These are phyloP conservation scores for Anguilla rostrata DNA, from an alignment of 2,113 vertebrate species.

Conservation along the genomic window DNA sequence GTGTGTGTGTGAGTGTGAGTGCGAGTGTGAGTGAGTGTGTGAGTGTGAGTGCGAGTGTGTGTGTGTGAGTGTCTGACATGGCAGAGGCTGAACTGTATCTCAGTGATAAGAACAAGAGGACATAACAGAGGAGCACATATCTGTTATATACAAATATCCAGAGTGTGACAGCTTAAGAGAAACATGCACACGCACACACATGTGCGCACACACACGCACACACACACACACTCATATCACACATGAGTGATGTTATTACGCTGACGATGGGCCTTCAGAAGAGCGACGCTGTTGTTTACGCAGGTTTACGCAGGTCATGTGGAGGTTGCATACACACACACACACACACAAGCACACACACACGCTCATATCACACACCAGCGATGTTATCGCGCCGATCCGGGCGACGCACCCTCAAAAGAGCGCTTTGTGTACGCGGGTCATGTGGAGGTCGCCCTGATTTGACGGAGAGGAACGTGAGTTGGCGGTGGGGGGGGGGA, in stretches of 20 bases:
- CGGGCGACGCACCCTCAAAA: constrained; percentile 53
- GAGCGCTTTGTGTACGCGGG: constrained; percentile 67
- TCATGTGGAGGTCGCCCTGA: constrained; percentile 67
- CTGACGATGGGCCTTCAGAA: constrained; percentile 24
- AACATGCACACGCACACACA: constrained; percentile 30
- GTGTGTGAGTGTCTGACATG: not conserved
- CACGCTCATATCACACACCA: constrained; percentile 42
- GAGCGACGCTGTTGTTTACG: too few species aligned
- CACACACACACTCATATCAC: constrained; percentile 48
- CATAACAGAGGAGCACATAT: constrained; percentile 24
- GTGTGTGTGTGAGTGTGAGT: not conserved
- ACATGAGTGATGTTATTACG: constrained; percentile 67
- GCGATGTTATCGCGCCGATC: constrained; percentile 65
- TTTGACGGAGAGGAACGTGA: constrained; percentile 58
- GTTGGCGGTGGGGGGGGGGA: constrained; percentile 46
- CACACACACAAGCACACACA: not conserved
- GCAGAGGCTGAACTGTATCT: not conserved
- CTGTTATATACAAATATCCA: not conserved
- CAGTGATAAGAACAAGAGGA: constrained; percentile 41
- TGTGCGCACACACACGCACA: constrained; percentile 48
- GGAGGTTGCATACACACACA: constrained; percentile 29
- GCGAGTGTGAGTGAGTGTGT: not conserved
- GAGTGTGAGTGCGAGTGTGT: not conserved
- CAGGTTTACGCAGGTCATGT: too few species aligned
- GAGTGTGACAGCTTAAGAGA: constrained; percentile 1